Conservation (phyloP, 2,888 invertebrate genomes). For the Plagodis dolabraria region DNA sequence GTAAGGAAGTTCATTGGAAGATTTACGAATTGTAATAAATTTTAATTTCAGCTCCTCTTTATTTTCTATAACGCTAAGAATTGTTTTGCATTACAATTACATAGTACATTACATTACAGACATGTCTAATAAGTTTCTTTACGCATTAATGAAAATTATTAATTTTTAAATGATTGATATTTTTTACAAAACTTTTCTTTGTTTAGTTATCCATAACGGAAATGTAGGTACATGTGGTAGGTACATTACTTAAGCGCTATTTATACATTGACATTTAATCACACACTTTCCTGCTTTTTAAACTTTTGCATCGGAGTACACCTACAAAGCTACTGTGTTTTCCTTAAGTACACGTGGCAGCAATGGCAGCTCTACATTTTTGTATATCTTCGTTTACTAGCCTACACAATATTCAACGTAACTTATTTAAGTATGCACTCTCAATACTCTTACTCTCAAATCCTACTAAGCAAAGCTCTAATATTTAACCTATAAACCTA, state of each 20-base stretch:
- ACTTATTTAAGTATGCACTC: neutral
- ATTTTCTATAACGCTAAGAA: no score
- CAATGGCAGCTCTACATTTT: slow-evolving; percentile 11
- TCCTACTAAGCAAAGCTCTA: slow-evolving; percentile 32
- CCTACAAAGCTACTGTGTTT: slow-evolving; percentile 10
- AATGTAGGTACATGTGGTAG: neutral
- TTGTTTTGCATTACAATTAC: no score
- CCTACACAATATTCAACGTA: slow-evolving; percentile 1
- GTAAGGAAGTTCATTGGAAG: no score
- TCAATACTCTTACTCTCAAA: neutral
- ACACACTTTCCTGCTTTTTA: neutral
- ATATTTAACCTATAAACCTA: slow-evolving; percentile 36
- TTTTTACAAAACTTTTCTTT: neutral
- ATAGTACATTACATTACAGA: no score
- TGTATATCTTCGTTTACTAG: neutral
- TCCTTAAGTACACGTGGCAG: slow-evolving; percentile 27
- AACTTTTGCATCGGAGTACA: neutral
- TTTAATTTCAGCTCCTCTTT: no score
- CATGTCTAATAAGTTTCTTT: neutral
- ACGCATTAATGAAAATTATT: neutral
- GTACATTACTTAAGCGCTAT: neutral
- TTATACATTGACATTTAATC: neutral
- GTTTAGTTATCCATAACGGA: neutral
- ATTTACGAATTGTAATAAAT: no score
- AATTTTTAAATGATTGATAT: neutral